Evolutionary conservation across 2,113 vertebrate genomes (phyloP).

Genomic region (Onychostruthus taczanowskii): DNA sequence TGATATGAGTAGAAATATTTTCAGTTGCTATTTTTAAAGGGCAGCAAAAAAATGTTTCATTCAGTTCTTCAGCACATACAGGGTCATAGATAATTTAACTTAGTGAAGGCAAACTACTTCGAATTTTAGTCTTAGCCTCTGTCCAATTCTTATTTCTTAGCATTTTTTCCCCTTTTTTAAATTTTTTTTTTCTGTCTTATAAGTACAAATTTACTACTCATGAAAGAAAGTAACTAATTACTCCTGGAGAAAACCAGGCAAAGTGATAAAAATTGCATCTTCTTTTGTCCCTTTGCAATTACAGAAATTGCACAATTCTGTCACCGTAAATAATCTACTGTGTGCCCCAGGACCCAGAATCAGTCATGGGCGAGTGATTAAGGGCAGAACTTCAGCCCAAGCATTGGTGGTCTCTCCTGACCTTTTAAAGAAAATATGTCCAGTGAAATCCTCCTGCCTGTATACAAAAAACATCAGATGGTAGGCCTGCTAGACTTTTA

Average conservation of each 20-base stretch:
- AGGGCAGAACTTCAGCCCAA: background rate
- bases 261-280: background rate
- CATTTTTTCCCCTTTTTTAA: background rate
- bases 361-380: background rate
- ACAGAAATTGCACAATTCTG: background rate
- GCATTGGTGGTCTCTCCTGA: background rate
- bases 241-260: background rate
- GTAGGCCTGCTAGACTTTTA: background rate
- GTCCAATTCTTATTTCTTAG: background rate
- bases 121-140: background rate
- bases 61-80: background rate
- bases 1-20: conserved; percentile 2
- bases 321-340: background rate
- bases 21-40: background rate
- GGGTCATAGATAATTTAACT: background rate
- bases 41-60: background rate
- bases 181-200: background rate
- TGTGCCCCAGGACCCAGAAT: background rate
- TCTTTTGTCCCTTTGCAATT: background rate
- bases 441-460: background rate
- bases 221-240: background rate
- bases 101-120: background rate
- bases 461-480: fast-evolving
- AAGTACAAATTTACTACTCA: background rate
- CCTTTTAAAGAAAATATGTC: background rate